A percentile compares a stretch with the other conserved stretches of the same genome.
These are phyloP conservation scores for Netelia inedita DNA, from an alignment of 2,888 invertebrate species.

Conservation along the genomic window DNA sequence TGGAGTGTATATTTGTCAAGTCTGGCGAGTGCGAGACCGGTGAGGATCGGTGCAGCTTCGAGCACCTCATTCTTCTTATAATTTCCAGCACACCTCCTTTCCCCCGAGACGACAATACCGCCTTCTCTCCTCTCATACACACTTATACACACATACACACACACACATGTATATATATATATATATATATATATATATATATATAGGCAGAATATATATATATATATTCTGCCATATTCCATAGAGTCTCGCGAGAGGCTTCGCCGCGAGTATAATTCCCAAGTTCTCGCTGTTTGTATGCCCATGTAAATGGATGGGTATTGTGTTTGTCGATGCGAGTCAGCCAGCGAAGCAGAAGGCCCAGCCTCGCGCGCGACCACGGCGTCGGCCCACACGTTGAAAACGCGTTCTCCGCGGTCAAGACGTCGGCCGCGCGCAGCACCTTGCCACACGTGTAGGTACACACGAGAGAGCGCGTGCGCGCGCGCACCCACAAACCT, in stretches of 20 bases:
- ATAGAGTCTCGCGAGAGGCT: slow-evolving; percentile 46
- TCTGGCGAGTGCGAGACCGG: slow-evolving; percentile 24
- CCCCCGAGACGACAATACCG: slow-evolving; percentile 54
- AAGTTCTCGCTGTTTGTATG: slow-evolving; percentile 78
- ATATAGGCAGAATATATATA: too few species aligned
- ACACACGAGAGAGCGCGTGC: slow-evolving; percentile 36
- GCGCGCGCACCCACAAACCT: slow-evolving; percentile 18
- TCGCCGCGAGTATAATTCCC: slow-evolving; percentile 77
- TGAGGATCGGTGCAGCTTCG: slow-evolving; percentile 56
- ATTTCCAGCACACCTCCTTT: slow-evolving; percentile 64
- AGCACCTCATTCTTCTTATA: slow-evolving; percentile 62
- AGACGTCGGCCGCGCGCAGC: slow-evolving; percentile 55
- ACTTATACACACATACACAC: neutral
- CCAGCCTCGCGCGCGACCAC: slow-evolving; percentile 35
- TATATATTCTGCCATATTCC: neutral
- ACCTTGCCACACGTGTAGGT: slow-evolving; percentile 62
- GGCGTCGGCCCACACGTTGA: slow-evolving; percentile 56
- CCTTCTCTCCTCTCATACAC: slow-evolving; percentile 47
- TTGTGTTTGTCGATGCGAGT: slow-evolving; percentile 79
- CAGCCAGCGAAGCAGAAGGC: slow-evolving; percentile 31
- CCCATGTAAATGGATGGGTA: slow-evolving; percentile 80
- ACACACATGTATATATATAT: slow-evolving; percentile 3
- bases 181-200: slow-evolving; percentile 15
- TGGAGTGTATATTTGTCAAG: slow-evolving; percentile 20
- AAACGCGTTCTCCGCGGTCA: slow-evolving; percentile 55